Base-by-base conservation (phyloP, 1,140 invertebrate species). In the Drosophila ambigua region DNA sequence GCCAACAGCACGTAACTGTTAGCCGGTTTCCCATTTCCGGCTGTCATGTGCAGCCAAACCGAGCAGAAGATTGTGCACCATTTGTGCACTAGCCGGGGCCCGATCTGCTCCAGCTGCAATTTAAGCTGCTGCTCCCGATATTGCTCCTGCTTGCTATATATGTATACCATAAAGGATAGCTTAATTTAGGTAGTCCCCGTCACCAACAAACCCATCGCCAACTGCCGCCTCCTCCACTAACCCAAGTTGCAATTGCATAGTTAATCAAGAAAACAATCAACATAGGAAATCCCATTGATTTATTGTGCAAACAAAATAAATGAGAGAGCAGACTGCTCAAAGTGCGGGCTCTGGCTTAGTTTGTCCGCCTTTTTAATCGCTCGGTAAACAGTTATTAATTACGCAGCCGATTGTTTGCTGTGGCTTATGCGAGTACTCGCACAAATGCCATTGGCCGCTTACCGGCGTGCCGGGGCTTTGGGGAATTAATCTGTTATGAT, bases 321-420 rank as follows among this genome's bases (percentile, higher is more conserved):
- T 39, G 9, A 11, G 0, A 39, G 26, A 28, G 11, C 20, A 20
- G 20, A 5, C 39, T 20, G 24, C 8, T 3, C 3, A 35, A 9
- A 9, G 35, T 39, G 35, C 35, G 5, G 43, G 44, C 16, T 48
- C 15, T 45, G 57, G 75, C 72, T 76, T 83, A 68, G 72, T 63
- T 62, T 43, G 50, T 55, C 45, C 64, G 77, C 46, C 65, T 84
- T 81, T 75, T 82, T 78, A 85, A 87, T 85, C 84, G 55, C 43
- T 78, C 52, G 72, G 79, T 73, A 87, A 87, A 88, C 83, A 88
- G 83, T 88, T 88, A 87, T 87, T 87, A 87, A 87, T 87, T 87
- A 81, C 49, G 44, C 55, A 35, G 26, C 65, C 61, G 69, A 71
- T 55, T 65, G 64, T 72, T 72, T 60, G 60, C 53, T 53, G 43